phyloP scores from a whole-genome alignment of 2,888 invertebrate genomes.

The Strigamia crassipes region DNA sequence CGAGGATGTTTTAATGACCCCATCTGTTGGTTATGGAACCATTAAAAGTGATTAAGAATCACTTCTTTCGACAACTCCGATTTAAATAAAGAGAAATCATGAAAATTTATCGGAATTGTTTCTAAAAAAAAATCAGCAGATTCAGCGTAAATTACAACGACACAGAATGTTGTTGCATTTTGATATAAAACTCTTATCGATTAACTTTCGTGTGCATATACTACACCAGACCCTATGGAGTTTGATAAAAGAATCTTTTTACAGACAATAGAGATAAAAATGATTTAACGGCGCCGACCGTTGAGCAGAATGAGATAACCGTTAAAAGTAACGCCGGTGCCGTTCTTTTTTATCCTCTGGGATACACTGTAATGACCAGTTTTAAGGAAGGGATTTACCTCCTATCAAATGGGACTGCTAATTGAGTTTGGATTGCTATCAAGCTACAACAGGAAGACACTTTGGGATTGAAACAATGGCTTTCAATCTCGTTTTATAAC shows the following conservation, averaged over 20 bases:
- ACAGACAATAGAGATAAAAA: slow-evolving; percentile 8
- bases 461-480: neutral
- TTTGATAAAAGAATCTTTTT: neutral
- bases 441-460: neutral
- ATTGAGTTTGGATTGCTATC: slow-evolving; percentile 26
- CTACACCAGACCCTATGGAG: neutral
- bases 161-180: neutral
- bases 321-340: neutral
- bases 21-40: slow-evolving; percentile 24
- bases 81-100: neutral
- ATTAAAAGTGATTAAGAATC: slow-evolving; percentile 36
- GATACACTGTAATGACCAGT: slow-evolving; percentile 19
- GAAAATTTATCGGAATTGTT: neutral
- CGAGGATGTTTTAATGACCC: neutral
- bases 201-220: neutral
- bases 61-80: neutral
- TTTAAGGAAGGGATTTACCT: neutral
- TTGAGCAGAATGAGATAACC: neutral
- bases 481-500: neutral
- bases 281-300: neutral
- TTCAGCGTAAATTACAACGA: neutral
- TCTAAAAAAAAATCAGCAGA: neutral
- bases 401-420: slow-evolving; percentile 30
- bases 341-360: neutral
- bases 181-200: neutral